These are phyloP conservation scores for Leuctra nigra DNA, from an alignment of 2,888 invertebrate genomes.

Conservation along the genomic window DNA sequence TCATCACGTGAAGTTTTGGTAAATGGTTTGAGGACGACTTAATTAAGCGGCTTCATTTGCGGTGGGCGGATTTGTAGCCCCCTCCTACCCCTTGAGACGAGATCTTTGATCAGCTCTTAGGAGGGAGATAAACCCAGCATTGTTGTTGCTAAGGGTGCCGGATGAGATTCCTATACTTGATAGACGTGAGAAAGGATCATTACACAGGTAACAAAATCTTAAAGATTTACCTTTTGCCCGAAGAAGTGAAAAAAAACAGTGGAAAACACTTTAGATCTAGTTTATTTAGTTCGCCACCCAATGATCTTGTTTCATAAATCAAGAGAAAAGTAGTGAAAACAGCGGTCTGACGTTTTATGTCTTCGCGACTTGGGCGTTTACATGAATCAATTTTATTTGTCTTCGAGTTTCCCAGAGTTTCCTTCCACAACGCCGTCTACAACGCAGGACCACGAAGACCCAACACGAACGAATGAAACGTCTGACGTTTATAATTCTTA, in stretches of 20 bases:
- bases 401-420: too few relatives aligned
- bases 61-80: not conserved
- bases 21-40: too few relatives aligned
- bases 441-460: too few relatives aligned
- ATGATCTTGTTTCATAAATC: constrained; percentile 6
- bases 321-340: not conserved
- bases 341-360: not conserved
- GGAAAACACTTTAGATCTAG: constrained; percentile 1
- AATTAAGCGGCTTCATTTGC: constrained; percentile 6
- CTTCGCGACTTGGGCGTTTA: too few relatives aligned
- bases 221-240: not conserved
- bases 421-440: too few relatives aligned
- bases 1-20: too few relatives aligned
- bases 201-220: not conserved
- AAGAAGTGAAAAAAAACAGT: too few relatives aligned
- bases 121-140: too few relatives aligned
- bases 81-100: not conserved
- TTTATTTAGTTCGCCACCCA: not conserved
- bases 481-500: too few relatives aligned
- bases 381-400: too few relatives aligned
- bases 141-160: too few relatives aligned
- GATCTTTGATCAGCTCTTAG: not conserved
- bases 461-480: too few relatives aligned
- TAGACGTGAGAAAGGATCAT: constrained; percentile 11
- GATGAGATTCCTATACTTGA: not conserved